Evolutionary conservation across 2,888 invertebrate genomes (phyloP), one percentile per base, ranked within the genome.

Genomic region (Cerastis leucographa): DNA sequence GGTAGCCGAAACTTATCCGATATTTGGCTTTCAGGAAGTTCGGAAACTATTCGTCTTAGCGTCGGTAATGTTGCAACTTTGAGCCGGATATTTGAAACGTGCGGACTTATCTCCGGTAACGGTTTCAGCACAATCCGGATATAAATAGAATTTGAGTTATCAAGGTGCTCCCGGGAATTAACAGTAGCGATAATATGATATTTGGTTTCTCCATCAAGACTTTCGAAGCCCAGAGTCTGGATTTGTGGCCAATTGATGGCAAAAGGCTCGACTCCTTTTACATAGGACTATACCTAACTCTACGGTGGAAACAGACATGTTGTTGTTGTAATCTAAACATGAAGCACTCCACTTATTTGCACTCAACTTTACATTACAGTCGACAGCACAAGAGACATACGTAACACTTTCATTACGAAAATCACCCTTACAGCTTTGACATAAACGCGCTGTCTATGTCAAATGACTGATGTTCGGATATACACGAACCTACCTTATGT

Each of bases 71-170:
- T 56, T 44, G 22, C n/a, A 54, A 74, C 22, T 74, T 80, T 61
- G 35, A 54, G 62, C 51, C 65, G 79, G 59, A 69, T 80, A 80
- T 80, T 80, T 69, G 80, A 65, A 68, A 73, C 67, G 51, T 59
- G 35, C 49, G 25, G 54, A 56, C 19, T 46, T 42, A 29, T 51
- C 51, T 69, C 22, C n/a, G 25, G 35, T 40, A 25, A 35, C 22
- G 22, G 22, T 22, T 49, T 51, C 5, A 56, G 22, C 44, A 67
- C 19, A 46, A 22, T 44, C 54, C 29, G 17, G 64, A 7, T 64
- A 25, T 25, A 46, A 66, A 65, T 54, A 46, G 62, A 29, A 42
- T 51, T 76, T 49, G 35, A 9, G 54, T 35, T 40, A 14, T 17
- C 2, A 12, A 54, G 8, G 11, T 19, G 2, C 1, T 19, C 25